phyloP scores from a whole-genome alignment of 2,797 vertebrate genomes.

The Dendrocincla fuliginosa region DNA sequence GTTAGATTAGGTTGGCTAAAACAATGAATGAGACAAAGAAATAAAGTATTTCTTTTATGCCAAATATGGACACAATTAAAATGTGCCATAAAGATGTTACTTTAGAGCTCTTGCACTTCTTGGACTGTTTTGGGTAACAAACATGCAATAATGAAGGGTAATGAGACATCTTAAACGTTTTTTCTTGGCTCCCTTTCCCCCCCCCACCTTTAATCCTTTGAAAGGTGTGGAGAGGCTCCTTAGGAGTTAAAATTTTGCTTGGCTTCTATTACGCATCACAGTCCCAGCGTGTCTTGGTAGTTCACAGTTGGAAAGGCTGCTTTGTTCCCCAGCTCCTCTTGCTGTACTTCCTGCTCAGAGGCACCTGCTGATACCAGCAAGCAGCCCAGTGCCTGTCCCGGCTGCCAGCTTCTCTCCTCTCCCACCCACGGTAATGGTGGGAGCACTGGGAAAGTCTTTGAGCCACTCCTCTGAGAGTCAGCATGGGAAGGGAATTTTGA shows the following conservation, averaged over 20 bases:
- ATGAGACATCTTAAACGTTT: not conserved
- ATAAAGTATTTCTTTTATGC: not conserved
- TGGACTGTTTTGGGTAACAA: not conserved
- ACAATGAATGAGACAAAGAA: constrained; percentile 28
- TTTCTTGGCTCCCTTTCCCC: not conserved
- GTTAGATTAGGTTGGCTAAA: not conserved
- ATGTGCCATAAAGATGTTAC: not conserved
- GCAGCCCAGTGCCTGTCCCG: not conserved
- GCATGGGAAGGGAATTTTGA: not conserved
- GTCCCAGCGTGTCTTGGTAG: not conserved
- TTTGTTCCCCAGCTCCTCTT: not conserved
- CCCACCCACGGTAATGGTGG: not conserved
- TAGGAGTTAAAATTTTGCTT: constrained; percentile 21
- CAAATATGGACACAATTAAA: not conserved
- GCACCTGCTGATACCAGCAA: constrained; percentile 25
- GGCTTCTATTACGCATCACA: not conserved
- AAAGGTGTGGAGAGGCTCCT: not conserved
- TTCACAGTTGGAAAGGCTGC: not conserved
- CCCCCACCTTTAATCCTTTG: not conserved
- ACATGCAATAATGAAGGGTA: not conserved
- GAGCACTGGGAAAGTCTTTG: not conserved
- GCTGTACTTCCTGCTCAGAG: not conserved
- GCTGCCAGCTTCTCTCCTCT: not conserved
- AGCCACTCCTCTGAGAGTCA: not conserved
- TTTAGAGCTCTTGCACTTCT: not conserved